Percentiles rank a stretch among this genome's conserved stretches.
These are phyloP conservation scores for Xylocopa sonorina DNA, from an alignment of 1,140 invertebrate genomes.

Conservation along the genomic window DNA sequence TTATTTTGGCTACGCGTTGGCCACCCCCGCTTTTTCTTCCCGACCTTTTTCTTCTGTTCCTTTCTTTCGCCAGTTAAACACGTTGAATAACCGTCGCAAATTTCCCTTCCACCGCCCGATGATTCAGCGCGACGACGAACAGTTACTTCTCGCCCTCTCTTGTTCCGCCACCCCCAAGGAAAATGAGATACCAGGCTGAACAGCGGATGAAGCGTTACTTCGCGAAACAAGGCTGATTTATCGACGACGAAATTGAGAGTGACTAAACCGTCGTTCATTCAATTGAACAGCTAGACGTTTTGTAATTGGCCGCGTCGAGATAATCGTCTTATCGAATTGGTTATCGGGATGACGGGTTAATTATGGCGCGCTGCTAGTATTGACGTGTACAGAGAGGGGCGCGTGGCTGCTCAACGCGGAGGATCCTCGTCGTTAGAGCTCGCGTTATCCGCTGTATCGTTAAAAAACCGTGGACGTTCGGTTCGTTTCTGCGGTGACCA, in stretches of 20 bases:
- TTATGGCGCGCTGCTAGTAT: slow-evolving; percentile 19
- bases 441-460: neutral
- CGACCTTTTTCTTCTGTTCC: neutral
- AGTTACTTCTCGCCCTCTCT: too few relatives aligned
- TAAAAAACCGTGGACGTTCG: neutral
- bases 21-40: neutral
- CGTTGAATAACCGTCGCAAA: too few relatives aligned
- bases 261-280: slow-evolving; percentile 20
- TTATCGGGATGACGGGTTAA: slow-evolving; percentile 62
- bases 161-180: too few relatives aligned
- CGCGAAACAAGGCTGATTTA: neutral
- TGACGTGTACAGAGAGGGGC: slow-evolving; percentile 18
- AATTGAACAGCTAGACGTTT: slow-evolving; percentile 33
- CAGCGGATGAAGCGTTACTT: neutral
- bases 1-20: slow-evolving; percentile 8
- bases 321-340: slow-evolving; percentile 51
- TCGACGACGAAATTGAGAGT: slow-evolving; percentile 47
- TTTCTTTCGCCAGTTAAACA: neutral
- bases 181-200: too few relatives aligned
- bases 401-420: neutral
- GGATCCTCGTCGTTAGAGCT: neutral
- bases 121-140: too few relatives aligned
- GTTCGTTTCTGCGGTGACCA: neutral
- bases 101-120: too few relatives aligned
- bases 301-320: slow-evolving; percentile 54